Percentiles rank a stretch among this genome's conserved stretches.
phyloP scores from a whole-genome alignment of 2,113 vertebrate genomes.

The Gymnobelideus leadbeateri region DNA sequence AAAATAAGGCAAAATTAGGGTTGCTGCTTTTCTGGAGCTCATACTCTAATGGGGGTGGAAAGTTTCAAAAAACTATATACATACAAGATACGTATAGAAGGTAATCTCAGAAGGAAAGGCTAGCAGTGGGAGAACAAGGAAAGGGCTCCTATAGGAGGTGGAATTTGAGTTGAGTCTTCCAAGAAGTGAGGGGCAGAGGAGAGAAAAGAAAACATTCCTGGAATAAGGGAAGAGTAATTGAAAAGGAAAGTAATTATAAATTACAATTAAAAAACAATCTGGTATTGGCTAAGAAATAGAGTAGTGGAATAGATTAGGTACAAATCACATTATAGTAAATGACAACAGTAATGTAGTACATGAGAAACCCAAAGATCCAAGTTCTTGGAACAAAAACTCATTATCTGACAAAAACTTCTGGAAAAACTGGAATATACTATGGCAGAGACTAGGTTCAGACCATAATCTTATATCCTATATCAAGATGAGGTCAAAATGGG shows the following conservation, averaged over 20 bases:
- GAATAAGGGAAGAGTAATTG: background rate
- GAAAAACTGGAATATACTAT: no score
- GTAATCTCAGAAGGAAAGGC: background rate
- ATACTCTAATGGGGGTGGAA: background rate
- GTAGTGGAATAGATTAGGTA: no score
- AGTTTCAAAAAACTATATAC: background rate
- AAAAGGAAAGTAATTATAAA: background rate
- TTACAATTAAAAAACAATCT: no score
- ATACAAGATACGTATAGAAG: background rate
- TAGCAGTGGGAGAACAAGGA: background rate
- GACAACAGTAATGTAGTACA: no score
- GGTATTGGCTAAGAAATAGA: no score
- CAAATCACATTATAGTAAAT: no score
- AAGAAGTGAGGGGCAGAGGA: background rate
- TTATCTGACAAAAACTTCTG: no score
- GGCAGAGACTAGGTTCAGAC: no score
- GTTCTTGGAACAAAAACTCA: no score
- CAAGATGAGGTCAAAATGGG: no score
- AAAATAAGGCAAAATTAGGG: background rate
- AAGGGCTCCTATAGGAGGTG: background rate
- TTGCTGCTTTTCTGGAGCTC: background rate
- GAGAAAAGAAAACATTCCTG: background rate
- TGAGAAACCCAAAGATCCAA: no score
- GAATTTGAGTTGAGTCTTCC: background rate
- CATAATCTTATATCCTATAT: no score